Evolutionary conservation across 1,140 invertebrate species (phyloP), one percentile per base, ranked within the genome.

Genomic region (Chrysomallon squamiferum): DNA sequence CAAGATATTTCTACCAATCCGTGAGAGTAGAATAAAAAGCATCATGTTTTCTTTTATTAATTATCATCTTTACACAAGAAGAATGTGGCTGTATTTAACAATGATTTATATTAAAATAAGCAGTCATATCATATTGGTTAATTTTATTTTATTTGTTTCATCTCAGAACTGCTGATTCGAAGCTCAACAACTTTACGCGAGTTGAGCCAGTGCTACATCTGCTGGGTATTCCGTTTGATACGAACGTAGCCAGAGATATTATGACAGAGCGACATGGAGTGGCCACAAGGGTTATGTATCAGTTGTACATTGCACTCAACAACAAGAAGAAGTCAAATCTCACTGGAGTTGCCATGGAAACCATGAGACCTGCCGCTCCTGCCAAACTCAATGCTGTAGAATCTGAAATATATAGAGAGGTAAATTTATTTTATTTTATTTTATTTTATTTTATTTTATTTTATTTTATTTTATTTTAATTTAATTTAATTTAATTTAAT

Each of bases 341-440:
- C n/a, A 86, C 85, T 50, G 82, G 81, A 45, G 76, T 83, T 72
- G 82, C 84, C 62, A 84, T 86, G 83, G 83, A 86, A 77, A 85
- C 84, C 11, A 85, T 86, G 75, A 77, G 78, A 25, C 79, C 84
- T 13, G 76, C 81, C 50, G 84, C 84, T 25, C 81, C 79, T 38
- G 78, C 79, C n/a, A 86, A 85, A 65, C 75, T 86, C 20, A 79
- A 78, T 68, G 73, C 73, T 45, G 73, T 83, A 13, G 82, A 84
- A 66, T 80, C 73, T 68, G 68, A 65, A 33, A 83, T 85, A 22
- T 85, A 84, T 57, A 82, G 80, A 75, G 80, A 86, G 73, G 84
- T 86, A 22, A 54, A 29, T 54, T 27, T 1, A 20, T 18, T 20
- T 20, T 18, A 0, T 29, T 4, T 20, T 27, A 22, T 27, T 15